Evolutionary conservation across 92 coral and sea anemone genomes (phyloP).

Genomic region (Parazoanthus swiftii): DNA sequence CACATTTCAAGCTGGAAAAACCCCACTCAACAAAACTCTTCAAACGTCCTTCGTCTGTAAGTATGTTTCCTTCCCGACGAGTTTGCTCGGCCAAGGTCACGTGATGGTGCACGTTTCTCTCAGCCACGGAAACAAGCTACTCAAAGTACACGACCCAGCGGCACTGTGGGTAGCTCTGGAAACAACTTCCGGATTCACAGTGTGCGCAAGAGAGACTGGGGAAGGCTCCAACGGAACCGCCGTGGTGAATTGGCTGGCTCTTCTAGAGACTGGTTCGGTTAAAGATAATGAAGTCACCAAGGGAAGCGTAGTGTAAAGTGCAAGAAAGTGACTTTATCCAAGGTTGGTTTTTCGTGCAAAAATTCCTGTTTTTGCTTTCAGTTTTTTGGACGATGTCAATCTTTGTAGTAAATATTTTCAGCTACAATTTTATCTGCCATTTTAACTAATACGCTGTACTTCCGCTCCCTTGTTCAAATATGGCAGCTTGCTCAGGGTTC

Average conservation of each 20-base stretch:
- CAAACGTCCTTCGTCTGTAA: slow-evolving; percentile 42
- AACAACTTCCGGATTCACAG: slow-evolving; percentile 49
- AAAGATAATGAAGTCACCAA: slow-evolving; percentile 18
- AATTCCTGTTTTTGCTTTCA: too few relatives aligned
- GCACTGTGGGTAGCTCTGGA: slow-evolving; percentile 46
- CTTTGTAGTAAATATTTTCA: too few relatives aligned
- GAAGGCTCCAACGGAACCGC: slow-evolving; percentile 40
- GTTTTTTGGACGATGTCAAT: too few relatives aligned
- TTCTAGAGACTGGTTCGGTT: slow-evolving; percentile 38
- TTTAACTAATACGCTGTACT: background rate
- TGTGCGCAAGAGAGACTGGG: slow-evolving; percentile 52
- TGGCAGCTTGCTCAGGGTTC: background rate
- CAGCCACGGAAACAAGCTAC: slow-evolving; percentile 43
- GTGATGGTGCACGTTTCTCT: slow-evolving; percentile 40
- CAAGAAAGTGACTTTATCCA: background rate
- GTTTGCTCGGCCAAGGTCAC: slow-evolving; percentile 32
- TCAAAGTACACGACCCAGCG: slow-evolving; percentile 54
- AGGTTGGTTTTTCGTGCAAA: background rate
- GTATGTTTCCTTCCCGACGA: slow-evolving; percentile 38
- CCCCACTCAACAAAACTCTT: slow-evolving; percentile 28
- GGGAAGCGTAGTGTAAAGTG: background rate
- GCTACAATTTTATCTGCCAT: background rate
- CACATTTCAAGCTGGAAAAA: slow-evolving; percentile 50
- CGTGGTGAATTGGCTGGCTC: slow-evolving; percentile 53
- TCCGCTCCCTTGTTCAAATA: background rate